Evolutionary conservation across 2,888 invertebrate species (phyloP).

Genomic region (Neoascia interrupta): DNA sequence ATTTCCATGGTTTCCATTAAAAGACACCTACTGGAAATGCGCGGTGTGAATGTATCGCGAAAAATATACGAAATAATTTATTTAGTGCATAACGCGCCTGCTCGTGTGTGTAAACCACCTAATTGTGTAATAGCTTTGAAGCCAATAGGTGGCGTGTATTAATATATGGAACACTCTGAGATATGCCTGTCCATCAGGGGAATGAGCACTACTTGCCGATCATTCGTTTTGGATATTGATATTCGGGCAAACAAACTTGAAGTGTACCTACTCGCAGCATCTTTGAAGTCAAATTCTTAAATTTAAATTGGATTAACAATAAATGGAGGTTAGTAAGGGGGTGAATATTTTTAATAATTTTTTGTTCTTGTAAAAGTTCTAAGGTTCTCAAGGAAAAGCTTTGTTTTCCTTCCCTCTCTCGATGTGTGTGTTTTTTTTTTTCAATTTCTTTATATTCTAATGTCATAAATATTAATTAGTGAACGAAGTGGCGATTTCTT

Average conservation of each 20-base stretch:
- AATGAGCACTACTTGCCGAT: slow-evolving; percentile 48
- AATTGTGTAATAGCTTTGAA: slow-evolving; percentile 50
- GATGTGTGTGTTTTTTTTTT: background rate
- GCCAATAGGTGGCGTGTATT: slow-evolving; percentile 33
- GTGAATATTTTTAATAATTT: background rate
- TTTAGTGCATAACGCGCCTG: slow-evolving; percentile 43
- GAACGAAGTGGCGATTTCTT: too few relatives aligned
- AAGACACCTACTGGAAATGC: slow-evolving; percentile 60
- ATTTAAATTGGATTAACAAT: slow-evolving; percentile 50
- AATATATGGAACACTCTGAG: slow-evolving; percentile 41
- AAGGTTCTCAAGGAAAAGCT: background rate
- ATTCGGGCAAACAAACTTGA: slow-evolving; percentile 38
- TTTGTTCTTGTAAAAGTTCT: background rate
- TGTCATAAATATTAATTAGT: slow-evolving; percentile 5
- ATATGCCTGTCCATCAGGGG: slow-evolving; percentile 35
- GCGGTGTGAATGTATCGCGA: slow-evolving; percentile 55
- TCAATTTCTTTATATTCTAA: background rate
- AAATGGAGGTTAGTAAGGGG: slow-evolving; percentile 57
- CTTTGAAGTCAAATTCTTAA: too few relatives aligned
- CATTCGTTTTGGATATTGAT: slow-evolving; percentile 48
- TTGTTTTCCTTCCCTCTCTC: background rate
- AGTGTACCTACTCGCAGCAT: slow-evolving; percentile 24
- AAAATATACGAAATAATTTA: slow-evolving; percentile 13
- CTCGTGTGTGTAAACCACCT: slow-evolving; percentile 37
- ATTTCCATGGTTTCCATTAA: slow-evolving; percentile 44